Percentiles rank a stretch among this genome's conserved stretches.
phyloP scores from a whole-genome alignment of 92 coral and sea anemone species.

The Paragorgia papillata region DNA sequence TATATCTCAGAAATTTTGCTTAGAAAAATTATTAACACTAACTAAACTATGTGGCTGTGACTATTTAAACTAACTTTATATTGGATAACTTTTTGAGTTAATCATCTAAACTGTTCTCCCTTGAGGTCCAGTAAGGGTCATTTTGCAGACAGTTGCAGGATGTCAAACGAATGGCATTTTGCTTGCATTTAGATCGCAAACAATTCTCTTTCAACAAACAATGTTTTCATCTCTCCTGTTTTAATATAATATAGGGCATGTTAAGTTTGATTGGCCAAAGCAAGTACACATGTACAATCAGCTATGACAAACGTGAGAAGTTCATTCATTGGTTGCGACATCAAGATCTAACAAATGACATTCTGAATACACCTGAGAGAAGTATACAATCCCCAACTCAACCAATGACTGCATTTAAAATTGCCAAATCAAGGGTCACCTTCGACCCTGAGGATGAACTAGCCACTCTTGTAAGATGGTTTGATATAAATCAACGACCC shows the following conservation, averaged over 20 bases:
- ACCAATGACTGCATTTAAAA: conserved; percentile 16
- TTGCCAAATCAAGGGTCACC: conserved; percentile 39
- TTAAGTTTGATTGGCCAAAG: conserved; percentile 39
- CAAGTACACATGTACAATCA: conserved; percentile 45
- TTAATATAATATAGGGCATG: conserved; percentile 30
- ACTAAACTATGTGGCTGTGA: no score
- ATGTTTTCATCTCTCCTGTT: not conserved
- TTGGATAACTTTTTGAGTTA: no score
- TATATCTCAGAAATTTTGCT: not conserved
- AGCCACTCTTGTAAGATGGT: conserved; percentile 3
- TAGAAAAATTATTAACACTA: no score
- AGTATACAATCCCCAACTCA: not conserved
- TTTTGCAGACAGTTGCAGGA: no score
- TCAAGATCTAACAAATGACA: conserved; percentile 4
- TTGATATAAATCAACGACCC: conserved; percentile 23
- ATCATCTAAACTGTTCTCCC: no score
- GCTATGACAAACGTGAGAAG: conserved; percentile 41
- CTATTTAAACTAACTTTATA: no score
- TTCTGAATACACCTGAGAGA: not conserved
- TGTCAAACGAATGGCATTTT: no score
- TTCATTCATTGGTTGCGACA: conserved; percentile 25
- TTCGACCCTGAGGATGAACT: conserved; percentile 37
- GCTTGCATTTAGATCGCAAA: no score
- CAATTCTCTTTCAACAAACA: no score
- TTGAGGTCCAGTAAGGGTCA: no score